Evolutionary conservation across 2,888 invertebrate species (phyloP).

Genomic region (Eueremaeus valkanovi): DNA sequence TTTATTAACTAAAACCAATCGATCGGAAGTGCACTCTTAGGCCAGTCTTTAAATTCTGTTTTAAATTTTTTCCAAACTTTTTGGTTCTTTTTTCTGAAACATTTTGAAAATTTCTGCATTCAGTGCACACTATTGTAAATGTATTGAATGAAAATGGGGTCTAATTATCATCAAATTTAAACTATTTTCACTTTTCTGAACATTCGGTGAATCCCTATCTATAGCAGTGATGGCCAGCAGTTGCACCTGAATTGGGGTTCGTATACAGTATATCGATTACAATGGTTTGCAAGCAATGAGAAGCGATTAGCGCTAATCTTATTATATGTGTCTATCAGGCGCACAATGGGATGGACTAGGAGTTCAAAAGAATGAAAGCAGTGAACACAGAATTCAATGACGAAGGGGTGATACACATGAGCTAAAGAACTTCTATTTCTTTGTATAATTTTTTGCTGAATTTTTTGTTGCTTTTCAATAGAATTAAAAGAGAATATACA

Average conservation of each 20-base stretch:
- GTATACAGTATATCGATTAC: conserved; percentile 1
- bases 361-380: background rate
- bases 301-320: conserved; percentile 30
- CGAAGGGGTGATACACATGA: conserved; percentile 3
- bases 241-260: conserved; percentile 16
- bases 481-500: background rate
- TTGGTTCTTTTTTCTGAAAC: conserved; percentile 1
- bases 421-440: background rate
- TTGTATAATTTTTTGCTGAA: background rate
- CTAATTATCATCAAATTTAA: conserved; percentile 18
- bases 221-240: background rate
- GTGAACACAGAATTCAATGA: background rate
- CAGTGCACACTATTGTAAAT: background rate
- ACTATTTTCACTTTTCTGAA: background rate
- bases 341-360: conserved; percentile 21
- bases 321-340: background rate
- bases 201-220: background rate
- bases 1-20: background rate
- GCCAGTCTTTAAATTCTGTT: background rate
- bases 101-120: background rate
- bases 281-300: background rate
- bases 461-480: conserved; percentile 31
- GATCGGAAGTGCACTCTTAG: background rate
- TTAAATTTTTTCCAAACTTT: background rate
- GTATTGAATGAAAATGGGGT: background rate